Evolutionary conservation across 2,113 vertebrate genomes (phyloP).

Genomic region (Callochromis pleurospilus): DNA sequence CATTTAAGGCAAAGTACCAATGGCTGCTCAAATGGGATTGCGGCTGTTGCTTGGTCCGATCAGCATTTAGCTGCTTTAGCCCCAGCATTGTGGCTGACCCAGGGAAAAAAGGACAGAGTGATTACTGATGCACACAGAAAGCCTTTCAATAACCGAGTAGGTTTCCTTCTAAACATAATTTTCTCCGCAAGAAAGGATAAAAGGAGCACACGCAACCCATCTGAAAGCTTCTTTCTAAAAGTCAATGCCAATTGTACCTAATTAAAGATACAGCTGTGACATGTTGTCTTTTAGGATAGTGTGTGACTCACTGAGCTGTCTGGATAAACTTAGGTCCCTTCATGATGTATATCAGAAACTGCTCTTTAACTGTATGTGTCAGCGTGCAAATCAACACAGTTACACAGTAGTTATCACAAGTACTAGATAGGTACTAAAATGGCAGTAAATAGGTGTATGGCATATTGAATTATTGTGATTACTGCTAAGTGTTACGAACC

Average conservation of each 20-base stretch:
- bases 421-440: background rate
- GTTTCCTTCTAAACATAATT: background rate
- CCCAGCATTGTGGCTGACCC: slow-evolving; percentile 30
- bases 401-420: background rate
- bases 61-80: slow-evolving; percentile 44
- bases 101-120: background rate
- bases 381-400: background rate
- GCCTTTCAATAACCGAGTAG: background rate
- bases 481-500: background rate
- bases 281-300: background rate
- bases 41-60: slow-evolving; percentile 38
- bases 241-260: background rate
- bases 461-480: slow-evolving; percentile 13
- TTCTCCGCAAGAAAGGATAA: background rate
- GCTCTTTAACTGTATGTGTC: background rate
- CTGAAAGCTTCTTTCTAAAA: background rate
- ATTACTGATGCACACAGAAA: slow-evolving; percentile 19
- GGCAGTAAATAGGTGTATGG: background rate
- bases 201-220: background rate
- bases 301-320: background rate
- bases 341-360: background rate
- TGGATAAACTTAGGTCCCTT: background rate
- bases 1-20: slow-evolving; percentile 61
- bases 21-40: slow-evolving; percentile 55
- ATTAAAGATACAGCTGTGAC: background rate